Conservation (phyloP, 2,888 invertebrate genomes). For the Caenorhabditis afra region DNA sequence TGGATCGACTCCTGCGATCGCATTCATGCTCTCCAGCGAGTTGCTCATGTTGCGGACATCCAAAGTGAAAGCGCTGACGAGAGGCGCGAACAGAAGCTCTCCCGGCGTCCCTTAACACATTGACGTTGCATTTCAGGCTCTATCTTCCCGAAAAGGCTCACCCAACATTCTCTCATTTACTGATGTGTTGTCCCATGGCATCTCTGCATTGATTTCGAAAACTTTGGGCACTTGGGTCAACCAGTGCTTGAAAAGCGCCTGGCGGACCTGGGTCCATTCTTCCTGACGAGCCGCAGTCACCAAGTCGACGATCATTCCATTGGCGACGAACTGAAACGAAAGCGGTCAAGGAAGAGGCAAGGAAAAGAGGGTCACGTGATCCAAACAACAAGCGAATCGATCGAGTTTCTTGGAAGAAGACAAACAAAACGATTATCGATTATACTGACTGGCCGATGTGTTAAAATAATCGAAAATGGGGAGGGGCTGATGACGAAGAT, state of each 20-base stretch:
- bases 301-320: constrained; percentile 69
- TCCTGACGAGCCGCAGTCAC: constrained; percentile 72
- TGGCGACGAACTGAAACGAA: constrained; percentile 16
- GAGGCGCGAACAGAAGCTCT: constrained; percentile 48
- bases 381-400: neutral
- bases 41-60: constrained; percentile 30
- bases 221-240: constrained; percentile 66
- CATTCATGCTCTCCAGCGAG: constrained; percentile 63
- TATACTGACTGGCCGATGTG: neutral
- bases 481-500: constrained; percentile 1
- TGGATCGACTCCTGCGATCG: constrained; percentile 69
- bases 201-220: constrained; percentile 63
- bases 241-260: constrained; percentile 77
- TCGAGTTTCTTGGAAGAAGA: neutral
- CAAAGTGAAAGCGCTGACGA: constrained; percentile 53
- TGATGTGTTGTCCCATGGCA: constrained; percentile 74
- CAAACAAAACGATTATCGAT: constrained; percentile 6
- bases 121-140: neutral
- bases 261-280: constrained; percentile 71
- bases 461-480: neutral
- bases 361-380: neutral
- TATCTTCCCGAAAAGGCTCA: constrained; percentile 30
- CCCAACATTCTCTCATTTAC: constrained; percentile 72
- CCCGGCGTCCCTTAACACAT: constrained; percentile 37
- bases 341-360: neutral